A percentile compares a stretch with the other conserved stretches of the same genome.
Evolutionary conservation across 2,797 vertebrate genomes (phyloP).

Genomic region (Cephalopachus bancanus): DNA sequence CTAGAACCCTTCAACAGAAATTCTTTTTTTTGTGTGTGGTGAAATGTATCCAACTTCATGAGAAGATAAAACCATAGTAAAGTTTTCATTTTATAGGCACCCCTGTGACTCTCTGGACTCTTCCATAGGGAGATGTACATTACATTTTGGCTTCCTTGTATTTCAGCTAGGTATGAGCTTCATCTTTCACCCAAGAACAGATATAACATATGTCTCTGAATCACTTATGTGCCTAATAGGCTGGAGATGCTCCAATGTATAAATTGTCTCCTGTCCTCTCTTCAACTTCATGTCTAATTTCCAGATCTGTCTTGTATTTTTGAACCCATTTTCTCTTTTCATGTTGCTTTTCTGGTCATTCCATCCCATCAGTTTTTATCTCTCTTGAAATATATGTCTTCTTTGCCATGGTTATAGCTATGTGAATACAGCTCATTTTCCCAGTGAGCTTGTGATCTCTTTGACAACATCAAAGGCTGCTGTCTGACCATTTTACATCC

Average conservation of each 20-base stretch:
- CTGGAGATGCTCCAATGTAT: not conserved
- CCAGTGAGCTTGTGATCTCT: not conserved
- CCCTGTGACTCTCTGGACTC: not conserved
- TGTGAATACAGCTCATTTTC: not conserved
- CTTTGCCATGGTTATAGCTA: constrained; percentile 28
- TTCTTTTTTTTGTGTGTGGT: not conserved
- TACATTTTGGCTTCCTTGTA: not conserved
- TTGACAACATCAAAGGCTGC: not conserved
- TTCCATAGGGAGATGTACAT: not conserved
- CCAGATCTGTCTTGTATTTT: not conserved
- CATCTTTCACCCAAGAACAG: not conserved
- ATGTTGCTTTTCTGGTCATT: constrained; percentile 9
- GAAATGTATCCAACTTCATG: not conserved
- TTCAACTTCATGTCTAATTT: not conserved
- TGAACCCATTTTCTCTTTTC: not conserved
- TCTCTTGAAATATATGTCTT: not conserved
- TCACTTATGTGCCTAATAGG: not conserved
- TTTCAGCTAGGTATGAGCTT: not conserved
- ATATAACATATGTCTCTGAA: not conserved
- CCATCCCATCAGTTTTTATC: not conserved
- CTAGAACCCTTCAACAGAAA: not conserved
- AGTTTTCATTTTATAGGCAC: not conserved
- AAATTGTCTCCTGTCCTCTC: not conserved
- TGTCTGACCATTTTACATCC: not conserved
- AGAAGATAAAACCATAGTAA: not conserved